These are phyloP conservation scores for Mesocricetus auratus DNA, from an alignment of 2,113 vertebrate genomes.

Conservation along the genomic window DNA sequence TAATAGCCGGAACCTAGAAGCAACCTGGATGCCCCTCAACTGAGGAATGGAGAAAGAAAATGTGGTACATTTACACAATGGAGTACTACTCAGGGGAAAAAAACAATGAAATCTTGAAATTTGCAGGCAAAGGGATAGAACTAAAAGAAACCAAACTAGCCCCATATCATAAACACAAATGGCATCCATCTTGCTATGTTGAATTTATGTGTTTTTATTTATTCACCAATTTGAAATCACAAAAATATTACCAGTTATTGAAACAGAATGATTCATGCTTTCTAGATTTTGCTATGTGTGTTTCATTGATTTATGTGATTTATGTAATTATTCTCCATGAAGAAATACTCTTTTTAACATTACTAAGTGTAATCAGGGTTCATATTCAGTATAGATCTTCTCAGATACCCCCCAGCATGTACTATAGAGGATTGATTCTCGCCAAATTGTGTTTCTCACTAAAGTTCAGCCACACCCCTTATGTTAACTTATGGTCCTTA, in stretches of 20 bases:
- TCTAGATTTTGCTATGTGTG: background rate
- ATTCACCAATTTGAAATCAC: background rate
- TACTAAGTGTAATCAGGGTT: background rate
- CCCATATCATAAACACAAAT: background rate
- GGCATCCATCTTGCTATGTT: background rate
- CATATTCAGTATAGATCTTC: background rate
- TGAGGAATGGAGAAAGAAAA: too few species aligned
- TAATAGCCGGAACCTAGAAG: too few species aligned
- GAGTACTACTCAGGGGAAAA: too few species aligned
- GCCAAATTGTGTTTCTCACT: background rate
- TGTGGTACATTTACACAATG: too few species aligned
- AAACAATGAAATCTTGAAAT: too few species aligned
- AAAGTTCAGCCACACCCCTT: background rate
- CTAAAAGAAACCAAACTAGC: too few species aligned
- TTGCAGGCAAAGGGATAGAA: too few species aligned
- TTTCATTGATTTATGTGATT: background rate
- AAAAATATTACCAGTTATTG: background rate
- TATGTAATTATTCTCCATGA: background rate
- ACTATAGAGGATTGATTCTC: background rate
- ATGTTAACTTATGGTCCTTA: background rate
- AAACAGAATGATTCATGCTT: background rate
- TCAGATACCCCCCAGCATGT: background rate
- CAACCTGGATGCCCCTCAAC: too few species aligned
- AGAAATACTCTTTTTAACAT: background rate
- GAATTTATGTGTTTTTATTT: background rate